phyloP scores from a whole-genome alignment of 2,113 vertebrate species.

The Phycodurus eques region DNA sequence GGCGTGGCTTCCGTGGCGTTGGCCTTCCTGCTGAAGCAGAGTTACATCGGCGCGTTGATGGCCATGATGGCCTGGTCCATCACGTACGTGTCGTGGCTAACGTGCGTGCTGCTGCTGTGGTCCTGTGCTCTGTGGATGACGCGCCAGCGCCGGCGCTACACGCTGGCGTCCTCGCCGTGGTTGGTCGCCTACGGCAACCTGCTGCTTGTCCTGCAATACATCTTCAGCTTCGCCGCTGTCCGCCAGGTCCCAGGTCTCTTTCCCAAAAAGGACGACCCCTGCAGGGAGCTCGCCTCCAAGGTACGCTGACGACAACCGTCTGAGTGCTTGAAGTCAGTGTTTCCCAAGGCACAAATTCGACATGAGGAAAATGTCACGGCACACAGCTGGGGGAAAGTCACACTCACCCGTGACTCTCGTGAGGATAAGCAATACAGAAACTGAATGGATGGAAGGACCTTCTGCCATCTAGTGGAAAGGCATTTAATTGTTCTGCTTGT shows the following conservation, averaged over 20 bases:
- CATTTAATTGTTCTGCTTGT: too few species aligned
- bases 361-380: too few species aligned
- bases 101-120: constrained; percentile 91
- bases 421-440: too few species aligned
- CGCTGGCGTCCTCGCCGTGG: constrained; percentile 91
- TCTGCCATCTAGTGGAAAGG: too few species aligned
- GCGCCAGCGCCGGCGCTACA: constrained; percentile 84
- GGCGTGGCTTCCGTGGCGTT: constrained; percentile 75
- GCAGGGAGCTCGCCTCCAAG: constrained; percentile 68
- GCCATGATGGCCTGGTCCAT: constrained; percentile 89
- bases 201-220: constrained; percentile 86
- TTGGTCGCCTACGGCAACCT: constrained; percentile 91
- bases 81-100: constrained; percentile 93
- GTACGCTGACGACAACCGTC: neutral
- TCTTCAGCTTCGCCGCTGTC: constrained; percentile 85
- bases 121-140: constrained; percentile 95
- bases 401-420: too few species aligned
- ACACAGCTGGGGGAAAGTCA: too few species aligned
- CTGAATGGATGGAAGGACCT: too few species aligned
- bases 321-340: too few species aligned
- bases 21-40: constrained; percentile 92
- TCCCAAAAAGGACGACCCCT: constrained; percentile 76
- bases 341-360: too few species aligned
- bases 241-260: constrained; percentile 83
- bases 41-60: constrained; percentile 85